These are phyloP conservation scores for Eudemis profundana DNA, from an alignment of 2,888 invertebrate species.

Conservation along the genomic window DNA sequence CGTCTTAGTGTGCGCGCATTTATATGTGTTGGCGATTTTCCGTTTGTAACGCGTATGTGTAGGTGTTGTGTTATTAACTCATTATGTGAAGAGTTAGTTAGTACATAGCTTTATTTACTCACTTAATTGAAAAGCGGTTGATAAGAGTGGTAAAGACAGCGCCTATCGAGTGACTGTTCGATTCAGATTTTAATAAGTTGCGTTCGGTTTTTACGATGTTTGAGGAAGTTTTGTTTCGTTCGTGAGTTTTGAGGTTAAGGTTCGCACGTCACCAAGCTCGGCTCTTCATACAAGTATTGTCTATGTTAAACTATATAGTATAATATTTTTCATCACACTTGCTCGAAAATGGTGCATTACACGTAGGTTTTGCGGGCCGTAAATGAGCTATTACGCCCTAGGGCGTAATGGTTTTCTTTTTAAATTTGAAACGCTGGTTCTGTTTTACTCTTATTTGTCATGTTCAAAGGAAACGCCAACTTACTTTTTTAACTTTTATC, in stretches of 20 bases:
- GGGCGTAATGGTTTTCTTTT: no score
- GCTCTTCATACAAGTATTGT: background rate
- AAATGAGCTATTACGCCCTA: no score
- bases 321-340: no score
- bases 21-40: constrained; percentile 48
- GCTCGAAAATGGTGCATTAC: no score
- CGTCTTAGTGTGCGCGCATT: constrained; percentile 63
- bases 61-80: constrained; percentile 82
- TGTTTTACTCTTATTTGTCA: no score
- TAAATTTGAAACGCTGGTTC: no score
- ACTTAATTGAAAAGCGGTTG: constrained; percentile 83
- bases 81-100: constrained; percentile 83
- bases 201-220: constrained; percentile 43
- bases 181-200: constrained; percentile 61
- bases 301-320: no score
- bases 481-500: no score
- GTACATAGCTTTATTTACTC: constrained; percentile 82
- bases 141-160: constrained; percentile 76
- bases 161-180: constrained; percentile 61
- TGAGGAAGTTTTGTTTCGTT: constrained; percentile 7
- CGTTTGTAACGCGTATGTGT: constrained; percentile 60
- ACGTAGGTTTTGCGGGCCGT: no score
- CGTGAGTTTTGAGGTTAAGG: constrained; percentile 2
- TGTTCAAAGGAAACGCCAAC: no score
- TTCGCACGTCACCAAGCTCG: background rate